Base-by-base conservation (phyloP, 2,888 invertebrate genomes). In the Leptinotarsa juncta region DNA sequence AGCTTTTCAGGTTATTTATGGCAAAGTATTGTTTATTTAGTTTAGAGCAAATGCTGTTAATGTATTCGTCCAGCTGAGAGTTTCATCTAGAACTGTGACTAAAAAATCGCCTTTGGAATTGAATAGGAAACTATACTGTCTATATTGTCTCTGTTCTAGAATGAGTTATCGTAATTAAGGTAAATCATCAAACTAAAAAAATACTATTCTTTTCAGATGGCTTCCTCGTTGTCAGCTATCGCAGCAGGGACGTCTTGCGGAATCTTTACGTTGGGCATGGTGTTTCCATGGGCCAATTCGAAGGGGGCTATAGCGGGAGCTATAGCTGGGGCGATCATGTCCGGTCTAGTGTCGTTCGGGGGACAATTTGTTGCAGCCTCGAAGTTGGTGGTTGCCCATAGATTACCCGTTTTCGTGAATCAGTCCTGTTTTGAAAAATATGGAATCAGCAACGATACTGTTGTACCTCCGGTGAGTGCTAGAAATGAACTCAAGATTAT, bases 181-280 rank as follows among this genome's bases (percentile, higher is more conserved):
- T 10, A 42, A 42, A 42, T 12, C 3, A 42, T 42, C 3, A 42
- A 42, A 42, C 10, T 42, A 7, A n/a, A 16, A 51, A n/a, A 16
- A 16, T n/a, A 51, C n/a, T 32, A n/a, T n/a, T 2, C 16, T 62
- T 78, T 85, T 15, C 79, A 91, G 89, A 91, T 93, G 77, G 93
- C 94, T 0, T 92, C 94, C 57, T 94, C 95, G 18, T 87, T 95
- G 67, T 94, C 95, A n/a, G 94, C 95, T 0, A 95, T 96, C 78
- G 94, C 95, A 2, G 94, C 95, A 0, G 94, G 95, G 57, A 94
- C 95, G 10, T 93, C 95, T 0, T 94, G 95, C 82, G 96, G 96
- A 0, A 90, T 96, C 14, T 96, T 96, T 84, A 93, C 95, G 0
- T 88, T 96, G 26, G 96, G 96, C 76, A 95, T 96, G 93, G 89